A percentile compares a stretch with the other conserved stretches of the same genome.
phyloP scores from a whole-genome alignment of 2,113 vertebrate genomes.

The Arizona elegans region DNA sequence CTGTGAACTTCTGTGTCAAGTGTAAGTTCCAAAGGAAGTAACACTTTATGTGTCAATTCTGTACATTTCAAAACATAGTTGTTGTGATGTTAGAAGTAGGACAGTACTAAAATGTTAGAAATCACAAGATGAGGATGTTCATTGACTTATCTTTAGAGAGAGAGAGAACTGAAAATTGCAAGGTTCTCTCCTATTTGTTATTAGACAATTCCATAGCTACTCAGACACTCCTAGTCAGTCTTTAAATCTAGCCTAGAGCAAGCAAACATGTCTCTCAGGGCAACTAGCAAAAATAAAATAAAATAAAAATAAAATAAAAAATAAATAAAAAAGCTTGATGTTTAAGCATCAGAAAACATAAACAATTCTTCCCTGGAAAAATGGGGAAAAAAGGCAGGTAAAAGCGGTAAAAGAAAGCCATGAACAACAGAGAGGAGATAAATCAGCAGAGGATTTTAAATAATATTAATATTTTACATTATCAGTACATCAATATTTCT shows the following conservation, averaged over 20 bases:
- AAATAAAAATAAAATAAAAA: no score
- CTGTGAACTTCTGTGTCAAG: not conserved
- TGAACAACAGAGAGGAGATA: not conserved
- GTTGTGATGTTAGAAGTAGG: slow-evolving; percentile 5
- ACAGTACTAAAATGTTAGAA: not conserved
- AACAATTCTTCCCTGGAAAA: not conserved
- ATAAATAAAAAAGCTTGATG: not conserved
- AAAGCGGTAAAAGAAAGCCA: not conserved
- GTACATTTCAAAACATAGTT: not conserved
- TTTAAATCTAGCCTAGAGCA: not conserved
- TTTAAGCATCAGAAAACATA: not conserved
- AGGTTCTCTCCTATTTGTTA: not conserved
- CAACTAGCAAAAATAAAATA: not conserved
- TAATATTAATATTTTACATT: not conserved
- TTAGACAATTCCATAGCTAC: not conserved
- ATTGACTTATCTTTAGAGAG: not conserved
- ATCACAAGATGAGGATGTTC: not conserved
- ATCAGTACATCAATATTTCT: not conserved
- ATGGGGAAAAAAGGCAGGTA: not conserved
- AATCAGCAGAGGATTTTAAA: not conserved
- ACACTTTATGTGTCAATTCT: not conserved
- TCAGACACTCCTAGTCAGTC: not conserved
- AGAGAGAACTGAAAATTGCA: not conserved
- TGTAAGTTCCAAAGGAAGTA: slow-evolving; percentile 12
- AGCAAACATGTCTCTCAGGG: not conserved